These are phyloP conservation scores for Hyperoplus lanceolatus DNA, from an alignment of 2,797 vertebrate genomes.

Conservation along the genomic window DNA sequence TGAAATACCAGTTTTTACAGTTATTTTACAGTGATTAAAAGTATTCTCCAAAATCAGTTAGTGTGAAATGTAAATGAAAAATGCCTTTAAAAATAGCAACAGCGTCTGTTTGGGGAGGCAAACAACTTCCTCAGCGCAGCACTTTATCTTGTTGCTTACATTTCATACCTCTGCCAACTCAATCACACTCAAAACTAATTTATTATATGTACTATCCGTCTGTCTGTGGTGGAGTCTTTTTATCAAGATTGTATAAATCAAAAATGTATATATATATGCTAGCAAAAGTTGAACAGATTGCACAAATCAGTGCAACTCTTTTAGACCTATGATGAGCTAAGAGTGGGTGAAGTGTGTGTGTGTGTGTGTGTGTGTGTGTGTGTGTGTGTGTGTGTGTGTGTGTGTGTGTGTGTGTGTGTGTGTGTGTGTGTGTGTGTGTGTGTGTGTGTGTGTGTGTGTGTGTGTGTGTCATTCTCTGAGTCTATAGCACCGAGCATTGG, in stretches of 20 bases:
- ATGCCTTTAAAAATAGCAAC: conserved; percentile 7
- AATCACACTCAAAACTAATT: not conserved
- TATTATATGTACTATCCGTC: conserved; percentile 47
- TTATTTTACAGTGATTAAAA: too few species aligned
- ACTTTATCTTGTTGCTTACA: conserved; percentile 20
- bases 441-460: not conserved
- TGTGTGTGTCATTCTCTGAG: conserved; percentile 36
- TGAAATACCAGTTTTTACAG: too few species aligned
- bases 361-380: not conserved
- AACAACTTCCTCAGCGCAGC: conserved; percentile 8
- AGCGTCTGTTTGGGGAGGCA: conserved; percentile 20
- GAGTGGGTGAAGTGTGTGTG: not conserved
- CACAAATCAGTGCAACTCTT: conserved; percentile 67
- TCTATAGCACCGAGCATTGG: conserved; percentile 44
- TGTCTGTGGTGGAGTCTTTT: conserved; percentile 40
- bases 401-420: too few species aligned
- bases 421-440: too few species aligned
- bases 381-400: too few species aligned
- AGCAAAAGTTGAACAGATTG: conserved; percentile 23
- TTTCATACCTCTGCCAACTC: conserved; percentile 19
- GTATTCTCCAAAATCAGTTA: not conserved
- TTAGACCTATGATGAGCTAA: conserved; percentile 12
- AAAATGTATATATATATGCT: too few species aligned
- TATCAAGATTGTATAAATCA: not conserved
- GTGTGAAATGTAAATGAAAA: conserved; percentile 26